Conservation (phyloP, 2,797 vertebrate species). For the Danio kyathit region DNA sequence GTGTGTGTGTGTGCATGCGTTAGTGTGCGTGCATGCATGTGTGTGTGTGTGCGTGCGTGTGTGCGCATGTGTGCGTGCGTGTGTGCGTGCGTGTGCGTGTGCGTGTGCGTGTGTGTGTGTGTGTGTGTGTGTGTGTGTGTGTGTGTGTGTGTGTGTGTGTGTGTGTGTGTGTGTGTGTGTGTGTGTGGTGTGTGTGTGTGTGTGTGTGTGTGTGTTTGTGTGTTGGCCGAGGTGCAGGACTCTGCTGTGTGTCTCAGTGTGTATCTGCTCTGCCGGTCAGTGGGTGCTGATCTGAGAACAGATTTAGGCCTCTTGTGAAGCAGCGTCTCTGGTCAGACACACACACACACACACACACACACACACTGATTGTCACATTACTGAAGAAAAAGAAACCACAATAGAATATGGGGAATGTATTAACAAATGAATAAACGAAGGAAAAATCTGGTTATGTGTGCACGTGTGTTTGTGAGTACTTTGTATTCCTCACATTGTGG, state of each 20-base stretch:
- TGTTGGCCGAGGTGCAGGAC: not conserved
- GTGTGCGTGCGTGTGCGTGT: not conserved
- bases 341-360: too few species aligned
- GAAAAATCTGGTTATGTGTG: too few species aligned
- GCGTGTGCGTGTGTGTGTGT: not conserved
- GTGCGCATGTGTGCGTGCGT: not conserved
- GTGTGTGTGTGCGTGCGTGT: not conserved
- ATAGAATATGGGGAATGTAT: too few species aligned
- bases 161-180: not conserved
- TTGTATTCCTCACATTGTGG: too few species aligned
- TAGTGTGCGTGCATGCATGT: not conserved
- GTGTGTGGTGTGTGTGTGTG: not conserved
- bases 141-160: conserved; percentile 1
- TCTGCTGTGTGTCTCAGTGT: conserved; percentile 32
- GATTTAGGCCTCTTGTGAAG: too few species aligned
- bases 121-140: not conserved
- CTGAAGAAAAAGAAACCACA: too few species aligned
- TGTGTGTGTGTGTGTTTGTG: not conserved
- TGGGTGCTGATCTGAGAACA: too few species aligned
- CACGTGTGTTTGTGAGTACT: too few species aligned
- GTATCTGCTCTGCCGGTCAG: too few species aligned
- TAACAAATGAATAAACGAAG: too few species aligned
- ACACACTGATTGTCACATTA: too few species aligned
- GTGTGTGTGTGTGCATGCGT: not conserved
- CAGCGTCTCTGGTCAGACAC: too few species aligned